These are phyloP conservation scores for Ctenoplectra terminalis DNA, from an alignment of 1,140 invertebrate species.

Conservation along the genomic window DNA sequence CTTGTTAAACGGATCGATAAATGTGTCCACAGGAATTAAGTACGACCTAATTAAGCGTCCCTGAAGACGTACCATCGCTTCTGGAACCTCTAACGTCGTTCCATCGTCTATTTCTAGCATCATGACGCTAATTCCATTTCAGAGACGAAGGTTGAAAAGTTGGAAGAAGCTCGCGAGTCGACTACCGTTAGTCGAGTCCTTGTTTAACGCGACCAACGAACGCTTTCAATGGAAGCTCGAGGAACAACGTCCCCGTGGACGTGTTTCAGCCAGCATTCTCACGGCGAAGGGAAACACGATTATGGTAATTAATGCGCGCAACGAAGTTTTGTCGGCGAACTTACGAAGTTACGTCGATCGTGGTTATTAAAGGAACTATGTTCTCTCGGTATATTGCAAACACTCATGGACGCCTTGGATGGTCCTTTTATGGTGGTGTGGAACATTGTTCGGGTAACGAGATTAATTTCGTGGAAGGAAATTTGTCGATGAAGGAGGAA, in stretches of 20 bases:
- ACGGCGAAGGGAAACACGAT: conserved; percentile 7
- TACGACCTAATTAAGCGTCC: neutral
- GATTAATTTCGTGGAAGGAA: too few species aligned
- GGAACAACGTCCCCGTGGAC: neutral
- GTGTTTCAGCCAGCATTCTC: neutral
- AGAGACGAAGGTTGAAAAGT: neutral
- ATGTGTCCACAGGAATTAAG: too few species aligned
- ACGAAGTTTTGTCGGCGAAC: conserved; percentile 54
- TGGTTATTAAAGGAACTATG: neutral
- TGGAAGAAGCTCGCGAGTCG: neutral
- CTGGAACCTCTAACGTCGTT: neutral
- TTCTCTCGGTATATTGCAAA: neutral
- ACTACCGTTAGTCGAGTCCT: neutral
- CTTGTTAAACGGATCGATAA: too few species aligned
- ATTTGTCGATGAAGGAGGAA: too few species aligned
- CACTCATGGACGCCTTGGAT: neutral
- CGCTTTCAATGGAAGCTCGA: neutral
- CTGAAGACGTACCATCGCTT: neutral
- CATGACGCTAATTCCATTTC: neutral
- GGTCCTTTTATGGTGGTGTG: too few species aligned
- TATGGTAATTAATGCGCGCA: conserved; percentile 55
- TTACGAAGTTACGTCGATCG: conserved; percentile 26
- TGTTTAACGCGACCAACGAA: neutral
- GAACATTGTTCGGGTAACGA: too few species aligned
- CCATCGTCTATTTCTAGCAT: neutral